phyloP scores from a whole-genome alignment of 2,888 invertebrate genomes.

The Mallateleia sp. region DNA sequence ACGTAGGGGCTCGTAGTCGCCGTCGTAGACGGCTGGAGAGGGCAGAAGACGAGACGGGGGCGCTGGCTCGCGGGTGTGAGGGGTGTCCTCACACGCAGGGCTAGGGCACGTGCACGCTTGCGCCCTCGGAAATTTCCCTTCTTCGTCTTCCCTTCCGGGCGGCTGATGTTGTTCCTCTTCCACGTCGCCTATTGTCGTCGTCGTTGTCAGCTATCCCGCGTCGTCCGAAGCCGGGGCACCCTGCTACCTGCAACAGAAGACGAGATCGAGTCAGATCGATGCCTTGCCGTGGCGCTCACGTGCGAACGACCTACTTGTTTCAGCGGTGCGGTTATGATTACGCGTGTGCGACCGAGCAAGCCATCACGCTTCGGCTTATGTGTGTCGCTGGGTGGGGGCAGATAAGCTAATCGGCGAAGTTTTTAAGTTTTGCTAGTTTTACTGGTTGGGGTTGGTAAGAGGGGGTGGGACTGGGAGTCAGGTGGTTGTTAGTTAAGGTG shows the following conservation, averaged over 20 bases:
- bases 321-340: neutral
- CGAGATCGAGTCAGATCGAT: conserved; percentile 44
- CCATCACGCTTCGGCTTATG: neutral
- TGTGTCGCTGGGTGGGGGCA: neutral
- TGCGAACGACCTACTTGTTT: conserved; percentile 44
- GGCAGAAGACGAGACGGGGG: conserved; percentile 48
- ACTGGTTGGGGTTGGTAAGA: neutral
- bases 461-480: neutral
- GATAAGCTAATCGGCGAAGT: neutral
- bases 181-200: conserved; percentile 60
- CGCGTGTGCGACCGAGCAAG: neutral
- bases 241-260: conserved; percentile 65
- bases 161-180: conserved; percentile 52
- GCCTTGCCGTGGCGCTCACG: neutral
- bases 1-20: conserved; percentile 25
- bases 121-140: conserved; percentile 80
- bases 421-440: neutral
- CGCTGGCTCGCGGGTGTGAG: conserved; percentile 13
- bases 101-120: conserved; percentile 85
- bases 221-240: conserved; percentile 50
- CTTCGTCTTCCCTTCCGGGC: conserved; percentile 63
- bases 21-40: conserved; percentile 40
- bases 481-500: too few relatives aligned
- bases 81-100: conserved; percentile 74
- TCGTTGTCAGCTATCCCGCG: conserved; percentile 66